Evolutionary conservation across 2,888 invertebrate species (phyloP).

Genomic region (Camponotus fellah): DNA sequence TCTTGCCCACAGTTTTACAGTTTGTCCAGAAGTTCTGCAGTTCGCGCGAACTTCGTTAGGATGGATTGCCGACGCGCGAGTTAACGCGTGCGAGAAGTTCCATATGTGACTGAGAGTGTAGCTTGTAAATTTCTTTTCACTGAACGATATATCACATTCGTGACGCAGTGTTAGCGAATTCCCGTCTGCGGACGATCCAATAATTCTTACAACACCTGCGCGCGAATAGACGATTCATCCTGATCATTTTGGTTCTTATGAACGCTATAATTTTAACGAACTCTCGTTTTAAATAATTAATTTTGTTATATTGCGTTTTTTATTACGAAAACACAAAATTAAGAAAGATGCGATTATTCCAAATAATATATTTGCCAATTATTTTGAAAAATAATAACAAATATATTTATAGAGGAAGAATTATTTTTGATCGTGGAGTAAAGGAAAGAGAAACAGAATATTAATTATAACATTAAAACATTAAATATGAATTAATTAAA

Average conservation of each 20-base stretch:
- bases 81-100: constrained; percentile 38
- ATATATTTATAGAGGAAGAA: neutral
- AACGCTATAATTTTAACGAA: neutral
- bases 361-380: neutral
- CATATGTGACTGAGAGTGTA: constrained; percentile 42
- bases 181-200: constrained; percentile 34
- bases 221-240: constrained; percentile 15
- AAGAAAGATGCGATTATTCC: neutral
- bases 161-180: constrained; percentile 49
- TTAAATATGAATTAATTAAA: neutral
- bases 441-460: neutral
- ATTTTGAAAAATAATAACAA: constrained; percentile 1
- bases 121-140: constrained; percentile 55
- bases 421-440: neutral
- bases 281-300: neutral
- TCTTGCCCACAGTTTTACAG: constrained; percentile 36
- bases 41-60: constrained; percentile 44
- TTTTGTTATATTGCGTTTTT: neutral
- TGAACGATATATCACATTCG: constrained; percentile 21
- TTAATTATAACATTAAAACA: neutral
- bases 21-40: constrained; percentile 17
- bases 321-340: neutral
- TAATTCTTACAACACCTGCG: constrained; percentile 53
- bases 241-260: neutral
- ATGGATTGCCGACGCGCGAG: constrained; percentile 56